These are phyloP conservation scores for Gyrodactylus salaris DNA, from an alignment of 1,140 invertebrate species.

Conservation along the genomic window DNA sequence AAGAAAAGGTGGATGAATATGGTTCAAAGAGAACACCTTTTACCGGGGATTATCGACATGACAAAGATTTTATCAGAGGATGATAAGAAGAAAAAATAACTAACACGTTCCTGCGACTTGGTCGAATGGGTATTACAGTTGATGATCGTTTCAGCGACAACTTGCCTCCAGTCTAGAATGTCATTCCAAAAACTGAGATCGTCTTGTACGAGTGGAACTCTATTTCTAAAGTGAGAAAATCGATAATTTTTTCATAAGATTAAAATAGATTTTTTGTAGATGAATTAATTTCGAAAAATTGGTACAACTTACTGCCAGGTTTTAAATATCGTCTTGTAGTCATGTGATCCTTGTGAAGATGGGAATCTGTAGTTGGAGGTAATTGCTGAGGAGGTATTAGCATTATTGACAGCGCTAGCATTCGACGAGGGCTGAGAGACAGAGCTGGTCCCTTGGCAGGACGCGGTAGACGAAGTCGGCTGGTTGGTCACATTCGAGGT, in stretches of 20 bases:
- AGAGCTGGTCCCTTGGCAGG: background rate
- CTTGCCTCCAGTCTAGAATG: background rate
- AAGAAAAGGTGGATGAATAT: background rate
- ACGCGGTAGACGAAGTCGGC: background rate
- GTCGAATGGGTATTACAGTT: background rate
- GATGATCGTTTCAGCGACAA: background rate
- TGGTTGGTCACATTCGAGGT: background rate
- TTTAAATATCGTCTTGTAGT: background rate
- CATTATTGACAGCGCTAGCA: no score
- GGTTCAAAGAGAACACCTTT: background rate
- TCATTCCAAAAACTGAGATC: conserved; percentile 1
- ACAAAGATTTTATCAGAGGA: no score
- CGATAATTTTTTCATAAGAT: no score
- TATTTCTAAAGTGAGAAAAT: background rate
- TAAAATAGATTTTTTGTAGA: background rate
- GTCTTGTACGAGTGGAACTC: background rate
- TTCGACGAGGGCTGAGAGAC: background rate
- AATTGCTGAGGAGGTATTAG: no score
- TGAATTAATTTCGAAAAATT: background rate
- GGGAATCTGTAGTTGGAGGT: background rate
- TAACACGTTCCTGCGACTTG: background rate
- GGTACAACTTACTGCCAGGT: background rate
- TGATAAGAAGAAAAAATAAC: background rate
- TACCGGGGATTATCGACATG: no score
- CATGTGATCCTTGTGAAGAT: background rate